Evolutionary conservation across 1,140 invertebrate genomes (phyloP), one percentile per base, ranked within the genome.

Genomic region (Mactra quadrangularis): DNA sequence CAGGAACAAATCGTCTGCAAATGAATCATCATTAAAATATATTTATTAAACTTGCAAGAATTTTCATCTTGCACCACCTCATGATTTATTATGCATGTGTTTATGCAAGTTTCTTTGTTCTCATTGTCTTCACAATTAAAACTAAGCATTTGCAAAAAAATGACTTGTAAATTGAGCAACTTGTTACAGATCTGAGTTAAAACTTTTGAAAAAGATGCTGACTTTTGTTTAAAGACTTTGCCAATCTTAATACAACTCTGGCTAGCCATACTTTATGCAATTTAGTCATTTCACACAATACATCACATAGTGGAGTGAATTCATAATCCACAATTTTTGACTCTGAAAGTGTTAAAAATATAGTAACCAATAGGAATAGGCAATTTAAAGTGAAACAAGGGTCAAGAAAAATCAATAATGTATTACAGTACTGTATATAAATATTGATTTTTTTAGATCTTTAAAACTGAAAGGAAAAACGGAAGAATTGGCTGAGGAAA

Each of bases 401-500:
- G 7, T 11, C 9, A 47, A 11, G 7, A 7, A 47, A 11, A 47
- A 47, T 7, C 41, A 47, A 7, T 47, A 47, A 17, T 47, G 7
- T 17, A 7, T 47, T 47, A 9, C 7, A 9, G 7, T 57, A 7
- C 53, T 57, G 53, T 13, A 19, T 27, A 57, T 57, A 9, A 19
- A 6, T 11, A 11, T 57, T 27, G 15, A 31, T 74, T 7, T 83
- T 45, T 64, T 15, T 27, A 85, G 84, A 52, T 52, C 60, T 31
- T 57, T 85, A 33, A 60, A 82, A 33, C 38, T 85, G 22, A 62
- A 82, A 52, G 78, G 64, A 7, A 50, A 75, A 31, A 83, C 62
- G 45, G 68, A 77, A 78, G 79, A 59, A 17, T 62, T 62, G 59
- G 66, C 72, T 64, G 66, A 82, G 19, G 31, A 76, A 38, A 62